phyloP scores from a whole-genome alignment of 2,797 vertebrate species.

The Phylloscopus collybita region DNA sequence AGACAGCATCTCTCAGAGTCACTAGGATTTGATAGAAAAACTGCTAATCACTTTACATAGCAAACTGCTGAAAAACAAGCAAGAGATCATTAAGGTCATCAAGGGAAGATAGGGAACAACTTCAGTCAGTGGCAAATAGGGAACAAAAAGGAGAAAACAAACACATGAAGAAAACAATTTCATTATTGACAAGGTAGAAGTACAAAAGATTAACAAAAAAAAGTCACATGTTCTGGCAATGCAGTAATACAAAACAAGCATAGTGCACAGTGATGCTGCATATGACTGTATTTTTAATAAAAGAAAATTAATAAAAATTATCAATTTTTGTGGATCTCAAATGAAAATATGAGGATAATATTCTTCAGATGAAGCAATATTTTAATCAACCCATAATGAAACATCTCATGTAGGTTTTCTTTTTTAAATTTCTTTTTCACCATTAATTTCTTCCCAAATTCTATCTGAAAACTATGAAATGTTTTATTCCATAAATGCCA shows the following conservation, averaged over 20 bases:
- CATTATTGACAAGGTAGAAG: neutral
- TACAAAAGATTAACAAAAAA: neutral
- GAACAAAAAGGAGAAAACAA: neutral
- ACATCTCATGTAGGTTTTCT: neutral
- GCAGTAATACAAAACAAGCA: neutral
- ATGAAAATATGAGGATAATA: neutral
- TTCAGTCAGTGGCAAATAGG: neutral
- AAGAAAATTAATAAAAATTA: neutral
- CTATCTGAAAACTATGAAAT: neutral
- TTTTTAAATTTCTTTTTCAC: neutral
- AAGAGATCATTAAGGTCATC: constrained; percentile 23
- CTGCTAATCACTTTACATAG: neutral
- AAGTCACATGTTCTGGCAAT: neutral
- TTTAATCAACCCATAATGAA: neutral
- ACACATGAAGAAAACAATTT: neutral
- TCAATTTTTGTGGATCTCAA: neutral
- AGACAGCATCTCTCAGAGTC: neutral
- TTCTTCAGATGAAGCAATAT: neutral
- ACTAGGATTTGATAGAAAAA: constrained; percentile 3
- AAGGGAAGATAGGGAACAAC: neutral
- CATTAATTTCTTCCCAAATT: neutral
- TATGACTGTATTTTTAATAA: neutral
- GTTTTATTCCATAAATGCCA: neutral
- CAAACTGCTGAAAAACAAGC: constrained; percentile 53
- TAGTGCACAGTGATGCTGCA: neutral